These are phyloP conservation scores for Phenganax subtilis DNA, from an alignment of 92 coral and sea anemone species.

Conservation along the genomic window DNA sequence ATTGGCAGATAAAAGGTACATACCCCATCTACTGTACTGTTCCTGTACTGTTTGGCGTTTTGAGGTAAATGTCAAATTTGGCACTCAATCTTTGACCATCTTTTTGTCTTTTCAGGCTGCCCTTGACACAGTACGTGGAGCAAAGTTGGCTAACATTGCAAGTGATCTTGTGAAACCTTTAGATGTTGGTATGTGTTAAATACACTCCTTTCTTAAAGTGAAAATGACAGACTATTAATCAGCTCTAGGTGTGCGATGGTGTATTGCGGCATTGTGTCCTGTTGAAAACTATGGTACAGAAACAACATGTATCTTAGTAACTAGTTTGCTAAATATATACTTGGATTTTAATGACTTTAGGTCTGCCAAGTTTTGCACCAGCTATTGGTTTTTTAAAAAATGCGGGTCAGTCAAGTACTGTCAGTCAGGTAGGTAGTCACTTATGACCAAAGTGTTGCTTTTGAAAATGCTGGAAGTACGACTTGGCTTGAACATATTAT, in stretches of 20 bases:
- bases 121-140: constrained; percentile 80
- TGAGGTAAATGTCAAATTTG: too few species aligned
- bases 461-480: background rate
- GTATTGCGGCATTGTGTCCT: background rate
- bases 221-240: too few species aligned
- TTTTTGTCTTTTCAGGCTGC: constrained; percentile 53
- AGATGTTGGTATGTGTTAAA: constrained; percentile 61
- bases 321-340: background rate
- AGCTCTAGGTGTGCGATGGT: too few species aligned
- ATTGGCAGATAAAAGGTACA: too few species aligned
- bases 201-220: too few species aligned
- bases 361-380: constrained; percentile 97
- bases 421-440: constrained; percentile 65
- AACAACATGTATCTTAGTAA: background rate
- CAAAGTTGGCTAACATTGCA: constrained; percentile 66
- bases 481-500: too few species aligned
- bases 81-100: too few species aligned
- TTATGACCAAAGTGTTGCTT: too few species aligned
- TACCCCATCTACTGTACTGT: too few species aligned
- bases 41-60: too few species aligned
- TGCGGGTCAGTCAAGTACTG: constrained; percentile 91
- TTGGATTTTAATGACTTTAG: constrained; percentile 33
- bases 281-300: background rate
- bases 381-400: constrained; percentile 90
- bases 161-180: constrained; percentile 79